Evolutionary conservation across 2,888 invertebrate species (phyloP).

Genomic region (Tenthredo livida): DNA sequence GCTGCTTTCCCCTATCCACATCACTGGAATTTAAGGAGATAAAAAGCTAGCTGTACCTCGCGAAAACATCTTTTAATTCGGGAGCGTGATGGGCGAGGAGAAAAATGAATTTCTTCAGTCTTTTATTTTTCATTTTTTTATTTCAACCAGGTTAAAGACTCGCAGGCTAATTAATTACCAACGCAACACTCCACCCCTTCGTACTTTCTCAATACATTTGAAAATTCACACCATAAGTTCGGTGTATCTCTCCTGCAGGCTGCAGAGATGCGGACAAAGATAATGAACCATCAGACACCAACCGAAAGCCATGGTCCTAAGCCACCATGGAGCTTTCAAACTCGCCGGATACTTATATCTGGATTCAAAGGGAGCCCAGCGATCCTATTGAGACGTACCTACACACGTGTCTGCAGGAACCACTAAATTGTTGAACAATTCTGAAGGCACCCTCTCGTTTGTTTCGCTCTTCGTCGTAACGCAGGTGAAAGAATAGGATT

Average conservation of each 20-base stretch:
- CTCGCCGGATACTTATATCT: background rate
- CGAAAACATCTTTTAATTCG: constrained; percentile 39
- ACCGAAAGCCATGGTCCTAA: background rate
- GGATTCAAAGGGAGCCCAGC: constrained; percentile 7
- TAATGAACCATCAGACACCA: background rate
- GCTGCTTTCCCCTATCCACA: background rate
- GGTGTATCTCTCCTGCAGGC: background rate
- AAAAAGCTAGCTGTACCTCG: constrained; percentile 13
- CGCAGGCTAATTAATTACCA: constrained; percentile 27
- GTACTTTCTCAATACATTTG: background rate
- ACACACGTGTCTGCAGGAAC: background rate
- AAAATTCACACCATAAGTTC: background rate
- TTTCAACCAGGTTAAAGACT: background rate
- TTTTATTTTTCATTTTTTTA: background rate
- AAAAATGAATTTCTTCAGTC: constrained; percentile 32
- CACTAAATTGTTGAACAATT: constrained; percentile 37
- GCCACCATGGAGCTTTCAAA: background rate
- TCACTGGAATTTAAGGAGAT: constrained; percentile 20
- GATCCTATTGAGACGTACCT: constrained; percentile 42
- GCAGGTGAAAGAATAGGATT: constrained; percentile 40
- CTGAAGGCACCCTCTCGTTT: constrained; percentile 28
- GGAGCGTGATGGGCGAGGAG: too few species aligned
- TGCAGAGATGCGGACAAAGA: background rate
- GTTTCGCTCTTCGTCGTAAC: constrained; percentile 6
- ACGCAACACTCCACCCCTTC: background rate